Percentiles rank a stretch among this genome's conserved stretches.
phyloP scores from a whole-genome alignment of 2,797 vertebrate species.

The Pogoniulus pusillus region DNA sequence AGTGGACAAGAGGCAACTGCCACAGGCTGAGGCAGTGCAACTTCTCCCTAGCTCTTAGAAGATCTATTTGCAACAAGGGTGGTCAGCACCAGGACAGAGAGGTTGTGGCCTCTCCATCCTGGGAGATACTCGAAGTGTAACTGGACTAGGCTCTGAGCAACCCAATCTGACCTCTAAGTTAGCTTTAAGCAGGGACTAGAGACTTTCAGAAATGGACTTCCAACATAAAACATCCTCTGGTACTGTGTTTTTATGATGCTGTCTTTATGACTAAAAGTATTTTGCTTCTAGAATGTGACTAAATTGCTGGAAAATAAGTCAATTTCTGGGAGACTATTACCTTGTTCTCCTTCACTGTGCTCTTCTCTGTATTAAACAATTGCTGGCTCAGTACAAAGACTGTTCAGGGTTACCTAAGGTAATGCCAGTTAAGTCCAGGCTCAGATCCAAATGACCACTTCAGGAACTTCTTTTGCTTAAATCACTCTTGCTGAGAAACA shows the following conservation, averaged over 20 bases:
- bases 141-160: background rate
- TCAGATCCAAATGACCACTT: constrained; percentile 33
- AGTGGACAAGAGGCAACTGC: background rate
- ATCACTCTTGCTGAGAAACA: constrained; percentile 29
- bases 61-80: fast-evolving
- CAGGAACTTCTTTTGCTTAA: constrained; percentile 19
- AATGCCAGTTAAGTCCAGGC: background rate
- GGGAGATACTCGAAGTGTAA: background rate
- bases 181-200: background rate
- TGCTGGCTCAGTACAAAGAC: constrained; percentile 17
- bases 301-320: background rate
- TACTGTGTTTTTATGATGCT: background rate
- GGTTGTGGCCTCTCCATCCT: background rate
- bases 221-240: background rate
- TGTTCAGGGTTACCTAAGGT: constrained; percentile 25
- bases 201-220: background rate
- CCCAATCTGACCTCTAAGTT: background rate
- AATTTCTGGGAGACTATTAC: background rate
- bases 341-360: background rate
- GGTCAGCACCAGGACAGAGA: background rate
- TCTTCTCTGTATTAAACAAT: background rate
- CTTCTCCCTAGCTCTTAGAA: background rate
- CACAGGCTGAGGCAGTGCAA: fast-evolving
- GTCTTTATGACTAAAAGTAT: background rate
- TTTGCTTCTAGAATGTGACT: background rate